Evolutionary conservation across 2,797 vertebrate species (phyloP), one percentile per base, ranked within the genome.

Genomic region (Oryzias dopingdopingensis): DNA sequence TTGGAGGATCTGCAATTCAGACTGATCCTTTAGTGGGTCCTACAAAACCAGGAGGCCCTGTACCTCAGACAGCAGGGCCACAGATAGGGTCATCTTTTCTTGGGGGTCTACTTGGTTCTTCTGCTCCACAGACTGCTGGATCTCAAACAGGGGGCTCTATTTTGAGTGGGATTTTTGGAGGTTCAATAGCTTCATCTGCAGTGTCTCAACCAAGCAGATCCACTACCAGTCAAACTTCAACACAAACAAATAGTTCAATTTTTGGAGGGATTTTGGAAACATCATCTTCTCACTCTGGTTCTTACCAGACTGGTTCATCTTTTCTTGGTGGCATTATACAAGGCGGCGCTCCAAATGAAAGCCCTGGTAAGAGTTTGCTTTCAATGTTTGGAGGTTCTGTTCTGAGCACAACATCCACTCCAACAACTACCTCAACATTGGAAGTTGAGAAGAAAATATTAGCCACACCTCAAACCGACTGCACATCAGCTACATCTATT

Each of bases 111-210:
- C 88, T 90, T 83, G 73, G 84, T 43, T 79, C 76, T 61, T 68
- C 84, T 52, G 43, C 61, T 59, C 10, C 82, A 17, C 80, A 83
- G 47, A 49, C 71, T 55, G 51, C 52, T 63, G 82, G 67, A 61
- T 61, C 85, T 58, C 86, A 86, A 48, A 56, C 69, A 57, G 77
- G 52, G 40, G 80, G 79, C 0, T 89, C 86, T 37, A 64, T 90
- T 2, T 92, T 94, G 74, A 84, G 84, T 76, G 88, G 84, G 0
- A 61, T 90, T 74, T 92, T 92, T 72, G 88, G 92, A 59, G 80
- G 80, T 63, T 65, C 84, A 18, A 56, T 79, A 57, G 56, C 76
- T 62, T 78, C 84, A 0, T 61, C 86, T 14, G 78, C 86, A 72
- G 63, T 71, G 49, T 55, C 84, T 22, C 80, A 85, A 63, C 88